phyloP scores from a whole-genome alignment of 2,797 vertebrate genomes.

The Dicrostonyx torquatus region DNA sequence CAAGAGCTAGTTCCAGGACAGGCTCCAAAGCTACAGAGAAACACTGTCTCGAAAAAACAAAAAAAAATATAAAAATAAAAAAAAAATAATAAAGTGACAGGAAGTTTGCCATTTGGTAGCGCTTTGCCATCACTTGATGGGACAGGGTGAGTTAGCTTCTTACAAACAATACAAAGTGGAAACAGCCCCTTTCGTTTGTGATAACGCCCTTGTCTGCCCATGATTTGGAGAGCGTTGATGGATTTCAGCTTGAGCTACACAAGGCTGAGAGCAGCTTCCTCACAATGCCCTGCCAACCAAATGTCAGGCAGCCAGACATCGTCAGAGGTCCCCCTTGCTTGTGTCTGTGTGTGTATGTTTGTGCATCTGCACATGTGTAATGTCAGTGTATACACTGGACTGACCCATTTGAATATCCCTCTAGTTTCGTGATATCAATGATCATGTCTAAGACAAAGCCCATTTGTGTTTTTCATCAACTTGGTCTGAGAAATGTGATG shows the following conservation, averaged over 20 bases:
- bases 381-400: neutral
- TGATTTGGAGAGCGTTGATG: slow-evolving; percentile 1
- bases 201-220: neutral
- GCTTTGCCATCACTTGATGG: neutral
- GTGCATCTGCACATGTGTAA: neutral
- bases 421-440: neutral
- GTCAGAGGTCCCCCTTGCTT: neutral
- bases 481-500: neutral
- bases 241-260: slow-evolving; percentile 27
- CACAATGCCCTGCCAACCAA: slow-evolving; percentile 43
- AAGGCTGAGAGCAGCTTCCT: slow-evolving; percentile 27
- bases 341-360: neutral
- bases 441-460: slow-evolving; percentile 8
- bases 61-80: no score
- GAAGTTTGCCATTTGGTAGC: neutral
- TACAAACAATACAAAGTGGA: neutral
- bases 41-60: no score
- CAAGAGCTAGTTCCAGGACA: no score
- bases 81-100: neutral
- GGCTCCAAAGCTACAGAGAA: no score
- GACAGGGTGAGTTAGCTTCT: neutral
- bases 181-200: neutral
- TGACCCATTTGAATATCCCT: slow-evolving; percentile 8
- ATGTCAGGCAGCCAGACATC: neutral
- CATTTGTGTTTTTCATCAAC: slow-evolving; percentile 25